Base-by-base conservation (phyloP, 2,113 vertebrate species). In the Azemiops feae region DNA sequence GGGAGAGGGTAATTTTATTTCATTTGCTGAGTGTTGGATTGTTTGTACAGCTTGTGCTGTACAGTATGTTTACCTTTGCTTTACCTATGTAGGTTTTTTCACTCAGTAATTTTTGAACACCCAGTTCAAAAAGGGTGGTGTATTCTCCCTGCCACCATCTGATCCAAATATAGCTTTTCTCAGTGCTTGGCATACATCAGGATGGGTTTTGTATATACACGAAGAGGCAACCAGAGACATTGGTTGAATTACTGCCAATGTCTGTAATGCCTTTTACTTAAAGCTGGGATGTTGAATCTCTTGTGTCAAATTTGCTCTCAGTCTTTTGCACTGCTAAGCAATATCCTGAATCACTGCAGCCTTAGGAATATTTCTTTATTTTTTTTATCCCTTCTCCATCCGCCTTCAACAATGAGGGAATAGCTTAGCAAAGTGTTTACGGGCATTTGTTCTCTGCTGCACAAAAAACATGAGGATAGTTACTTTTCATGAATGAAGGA, bases 211-310 rank as follows among this genome's bases (percentile, higher is more conserved):
- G 55, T 85, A 91, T 95, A 94, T 57, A 93, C 0, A 0, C 9
- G 23, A 20, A 0, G 0, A 0, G 0, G 4, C 55, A 93, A 95
- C 0, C 0, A 0, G 4, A 94, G 85, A 81, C 34, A 39, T 45
- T 53, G 92, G 30, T 16, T 57, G 85, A 0, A 0, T 0, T 57
- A 23, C 23, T 64, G n/a, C 27, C 55, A 55, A 88, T 64, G 60
- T 90, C 90, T 85, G 39, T 60, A 89, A 12, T 0, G 0, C 10
- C 0, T 81, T 47, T 54, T 58, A 20, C 89, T 92, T 93, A 53
- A 34, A 52, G 52, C 60, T 74, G 86, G 23, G 6, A 7, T 93
- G 23, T 6, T 88, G 39, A 57, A 81, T 81, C 34, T 43, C 45
- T 30, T 47, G 14, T 0, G 22, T 52, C 92, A 8, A 43, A 89